Percentiles rank a stretch among this genome's conserved stretches.
phyloP scores from a whole-genome alignment of 37 sponge, comb jelly and placozoan species.

The Halichondria panicea region DNA sequence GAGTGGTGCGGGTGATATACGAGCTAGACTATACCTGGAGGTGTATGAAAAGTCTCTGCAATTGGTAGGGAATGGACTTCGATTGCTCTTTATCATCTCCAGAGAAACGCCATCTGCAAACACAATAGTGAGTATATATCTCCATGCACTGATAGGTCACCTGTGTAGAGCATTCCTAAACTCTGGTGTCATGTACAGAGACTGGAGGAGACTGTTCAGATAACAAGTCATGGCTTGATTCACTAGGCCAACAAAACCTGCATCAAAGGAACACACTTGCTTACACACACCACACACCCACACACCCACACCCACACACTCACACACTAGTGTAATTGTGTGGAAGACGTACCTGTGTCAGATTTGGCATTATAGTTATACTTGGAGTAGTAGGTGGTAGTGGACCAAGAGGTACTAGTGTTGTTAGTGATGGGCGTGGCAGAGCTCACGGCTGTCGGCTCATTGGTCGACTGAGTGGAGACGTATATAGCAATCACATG shows the following conservation, averaged over 20 bases:
- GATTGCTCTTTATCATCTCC: conserved; percentile 30
- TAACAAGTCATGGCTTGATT: conserved; percentile 99
- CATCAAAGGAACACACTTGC: not conserved
- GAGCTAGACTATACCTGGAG: conserved; percentile 65
- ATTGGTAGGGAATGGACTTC: conserved; percentile 88
- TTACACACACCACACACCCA: conserved; percentile 4
- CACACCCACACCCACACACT: not conserved
- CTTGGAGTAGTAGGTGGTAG: conserved; percentile 8
- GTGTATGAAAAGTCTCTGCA: conserved; percentile 85
- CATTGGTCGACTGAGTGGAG: too few species aligned
- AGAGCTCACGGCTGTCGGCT: not conserved
- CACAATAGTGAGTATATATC: not conserved
- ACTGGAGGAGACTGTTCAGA: conserved; percentile 92
- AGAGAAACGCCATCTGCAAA: conserved; percentile 19
- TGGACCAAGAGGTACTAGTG: not conserved
- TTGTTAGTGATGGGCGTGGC: conserved; percentile 6
- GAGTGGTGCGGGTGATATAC: not conserved
- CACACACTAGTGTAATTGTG: not conserved
- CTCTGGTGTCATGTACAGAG: conserved; percentile 96
- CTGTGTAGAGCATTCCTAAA: conserved; percentile 91
- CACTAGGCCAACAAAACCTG: conserved; percentile 91
- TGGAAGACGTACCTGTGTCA: conserved; percentile 32
- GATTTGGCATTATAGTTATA: conserved; percentile 30
- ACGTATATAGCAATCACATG: too few species aligned
- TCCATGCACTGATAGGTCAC: conserved; percentile 20